Evolutionary conservation across 2,888 invertebrate species (phyloP), one percentile per base, ranked within the genome.

Genomic region (Orthosia gracilis): DNA sequence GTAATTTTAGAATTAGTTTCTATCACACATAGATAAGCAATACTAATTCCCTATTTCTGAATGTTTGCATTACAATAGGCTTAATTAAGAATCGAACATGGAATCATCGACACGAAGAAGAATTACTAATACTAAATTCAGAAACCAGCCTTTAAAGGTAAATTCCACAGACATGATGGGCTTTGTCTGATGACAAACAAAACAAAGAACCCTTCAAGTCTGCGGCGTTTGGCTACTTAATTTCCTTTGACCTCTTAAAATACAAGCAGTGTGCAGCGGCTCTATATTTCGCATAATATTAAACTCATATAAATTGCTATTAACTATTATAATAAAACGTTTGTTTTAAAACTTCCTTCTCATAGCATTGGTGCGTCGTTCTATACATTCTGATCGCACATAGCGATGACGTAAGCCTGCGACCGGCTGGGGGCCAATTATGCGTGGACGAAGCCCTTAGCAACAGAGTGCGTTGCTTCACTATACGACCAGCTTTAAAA

Each of bases 391-490:
- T 92, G 86, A 92, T 90, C 90, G 88, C 88, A 90, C 82, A 84
- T 83, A 78, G 80, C 78, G 92, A 88, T 95, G 95, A 95, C 95
- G 95, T 92, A 92, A 95, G 78, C 75, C 85, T 88, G 90, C 90
- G 90, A 91, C 90, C 91, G 89, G 88, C 89, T 87, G 89, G 89
- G 90, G 91, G 85, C 89, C 90, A 90, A 91, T 92, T 89, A 91
- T 93, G 93, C 92, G 92, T 92, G 90, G 89, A 89, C 89, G 85
- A 76, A 85, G 91, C 91, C 90, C 94, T 86, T 95, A 91, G 94
- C 92, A 95, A 95, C 94, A 92, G 78, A 93, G 91, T 94, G 94
- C 94, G 94, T 92, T 88, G 88, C 76, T 87, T 87, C 78, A 78
- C 64, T 62, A 68, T 18, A 23, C 62, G 52, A 78, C 90, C 87